Evolutionary conservation across 2,113 vertebrate genomes (phyloP).

Genomic region (Pipa parva): DNA sequence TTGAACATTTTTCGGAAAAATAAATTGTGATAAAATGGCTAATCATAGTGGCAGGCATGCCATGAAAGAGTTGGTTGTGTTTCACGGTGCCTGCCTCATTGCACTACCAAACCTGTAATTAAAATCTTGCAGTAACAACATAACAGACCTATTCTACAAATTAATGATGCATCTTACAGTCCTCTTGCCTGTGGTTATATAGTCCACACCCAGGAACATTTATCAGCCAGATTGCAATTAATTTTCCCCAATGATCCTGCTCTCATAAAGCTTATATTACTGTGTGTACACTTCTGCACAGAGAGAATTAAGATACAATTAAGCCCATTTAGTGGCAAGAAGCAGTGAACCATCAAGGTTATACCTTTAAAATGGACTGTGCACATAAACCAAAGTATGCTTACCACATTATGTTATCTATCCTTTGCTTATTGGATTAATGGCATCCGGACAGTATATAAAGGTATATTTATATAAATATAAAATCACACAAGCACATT

Average conservation of each 20-base stretch:
- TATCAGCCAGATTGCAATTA: slow-evolving; percentile 25
- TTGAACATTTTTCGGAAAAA: too few species aligned
- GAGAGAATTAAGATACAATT: slow-evolving; percentile 1
- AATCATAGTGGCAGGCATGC: too few species aligned
- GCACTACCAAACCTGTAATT: slow-evolving; percentile 16
- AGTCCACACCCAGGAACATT: slow-evolving; percentile 14
- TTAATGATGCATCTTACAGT: slow-evolving; percentile 24
- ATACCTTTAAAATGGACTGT: too few species aligned
- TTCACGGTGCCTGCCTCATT: neutral
- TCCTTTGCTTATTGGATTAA: too few species aligned
- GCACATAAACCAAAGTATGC: neutral
- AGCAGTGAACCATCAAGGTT: neutral
- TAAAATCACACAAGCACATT: too few species aligned
- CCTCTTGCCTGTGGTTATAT: slow-evolving; percentile 1
- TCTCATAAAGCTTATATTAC: slow-evolving; percentile 4
- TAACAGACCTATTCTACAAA: slow-evolving; percentile 16
- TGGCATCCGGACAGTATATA: too few species aligned
- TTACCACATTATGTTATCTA: too few species aligned
- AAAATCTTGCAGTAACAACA: slow-evolving; percentile 13
- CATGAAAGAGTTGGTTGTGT: neutral
- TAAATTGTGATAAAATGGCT: too few species aligned
- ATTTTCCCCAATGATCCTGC: slow-evolving; percentile 24
- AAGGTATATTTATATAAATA: too few species aligned
- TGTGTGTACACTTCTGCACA: slow-evolving; percentile 2
- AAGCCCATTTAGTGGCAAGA: neutral